These are phyloP conservation scores for Lepidostoma basale DNA, from an alignment of 1,140 invertebrate genomes.

Conservation along the genomic window DNA sequence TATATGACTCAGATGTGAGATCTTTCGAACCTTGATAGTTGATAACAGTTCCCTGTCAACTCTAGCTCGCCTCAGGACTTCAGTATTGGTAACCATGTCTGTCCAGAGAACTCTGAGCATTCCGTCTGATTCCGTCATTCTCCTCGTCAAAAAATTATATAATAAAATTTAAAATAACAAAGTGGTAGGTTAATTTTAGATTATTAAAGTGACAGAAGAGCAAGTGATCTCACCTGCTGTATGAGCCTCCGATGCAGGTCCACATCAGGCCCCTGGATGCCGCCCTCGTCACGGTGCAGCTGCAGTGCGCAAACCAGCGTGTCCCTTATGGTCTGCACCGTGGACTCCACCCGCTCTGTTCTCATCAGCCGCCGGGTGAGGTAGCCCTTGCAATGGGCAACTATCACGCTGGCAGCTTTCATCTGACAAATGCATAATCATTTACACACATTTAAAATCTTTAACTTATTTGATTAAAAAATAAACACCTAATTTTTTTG, in stretches of 20 bases:
- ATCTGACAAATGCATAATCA: constrained; percentile 52
- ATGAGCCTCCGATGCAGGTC: constrained; percentile 67
- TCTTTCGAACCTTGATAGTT: too few relatives aligned
- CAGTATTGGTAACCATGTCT: too few relatives aligned
- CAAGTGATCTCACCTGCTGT: constrained; percentile 61
- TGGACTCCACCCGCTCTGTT: constrained; percentile 78
- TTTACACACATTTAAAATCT: neutral
- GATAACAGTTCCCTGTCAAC: too few relatives aligned
- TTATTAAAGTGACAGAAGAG: neutral
- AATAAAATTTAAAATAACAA: too few relatives aligned
- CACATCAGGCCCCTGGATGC: constrained; percentile 66
- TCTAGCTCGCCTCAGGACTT: too few relatives aligned
- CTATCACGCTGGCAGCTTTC: constrained; percentile 70
- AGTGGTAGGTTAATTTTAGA: too few relatives aligned
- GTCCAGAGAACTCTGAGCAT: too few relatives aligned
- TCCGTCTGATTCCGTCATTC: too few relatives aligned
- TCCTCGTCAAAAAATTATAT: too few relatives aligned
- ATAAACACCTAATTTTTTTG: neutral
- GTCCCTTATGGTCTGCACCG: constrained; percentile 82
- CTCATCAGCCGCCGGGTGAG: constrained; percentile 77
- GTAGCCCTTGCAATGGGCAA: constrained; percentile 79
- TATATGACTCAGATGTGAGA: too few relatives aligned
- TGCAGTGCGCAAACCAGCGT: constrained; percentile 76
- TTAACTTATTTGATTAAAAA: too few relatives aligned
- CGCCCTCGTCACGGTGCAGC: constrained; percentile 69